Conservation (phyloP, 2,888 invertebrate species). For the Andrena minutula region DNA sequence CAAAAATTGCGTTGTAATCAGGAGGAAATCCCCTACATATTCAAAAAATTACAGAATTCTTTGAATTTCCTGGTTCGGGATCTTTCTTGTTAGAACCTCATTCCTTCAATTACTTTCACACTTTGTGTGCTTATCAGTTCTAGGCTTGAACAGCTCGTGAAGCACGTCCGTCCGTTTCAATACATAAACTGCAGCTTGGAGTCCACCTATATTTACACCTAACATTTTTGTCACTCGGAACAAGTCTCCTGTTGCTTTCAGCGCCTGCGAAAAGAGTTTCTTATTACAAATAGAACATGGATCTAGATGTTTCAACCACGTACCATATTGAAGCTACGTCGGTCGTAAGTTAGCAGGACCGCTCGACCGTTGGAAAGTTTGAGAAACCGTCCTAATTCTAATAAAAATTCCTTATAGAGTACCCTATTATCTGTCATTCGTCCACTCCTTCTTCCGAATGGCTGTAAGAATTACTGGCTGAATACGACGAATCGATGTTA, state of each 20-base stretch:
- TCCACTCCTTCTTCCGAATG: conserved; percentile 87
- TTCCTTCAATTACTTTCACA: background rate
- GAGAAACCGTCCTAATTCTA: conserved; percentile 86
- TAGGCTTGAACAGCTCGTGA: conserved; percentile 60
- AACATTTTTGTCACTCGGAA: conserved; percentile 75
- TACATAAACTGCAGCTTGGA: conserved; percentile 79
- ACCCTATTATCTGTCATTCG: conserved; percentile 85
- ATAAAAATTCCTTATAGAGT: conserved; percentile 85
- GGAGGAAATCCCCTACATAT: no score
- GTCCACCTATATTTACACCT: conserved; percentile 78
- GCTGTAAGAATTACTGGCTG: conserved; percentile 78
- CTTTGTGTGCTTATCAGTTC: background rate
- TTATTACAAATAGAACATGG: background rate
- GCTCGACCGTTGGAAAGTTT: conserved; percentile 85
- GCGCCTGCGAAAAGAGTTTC: conserved; percentile 65
- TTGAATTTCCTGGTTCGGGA: no score
- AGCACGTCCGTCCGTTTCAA: conserved; percentile 70
- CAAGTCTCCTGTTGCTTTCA: conserved; percentile 69
- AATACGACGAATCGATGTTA: background rate
- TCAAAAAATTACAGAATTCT: no score
- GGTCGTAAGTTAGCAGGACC: conserved; percentile 85
- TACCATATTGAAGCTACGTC: conserved; percentile 75
- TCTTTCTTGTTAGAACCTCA: background rate
- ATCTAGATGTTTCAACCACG: conserved; percentile 16
- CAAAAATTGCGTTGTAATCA: no score